phyloP scores from a whole-genome alignment of 2,113 vertebrate genomes.

The Hylia prasina region DNA sequence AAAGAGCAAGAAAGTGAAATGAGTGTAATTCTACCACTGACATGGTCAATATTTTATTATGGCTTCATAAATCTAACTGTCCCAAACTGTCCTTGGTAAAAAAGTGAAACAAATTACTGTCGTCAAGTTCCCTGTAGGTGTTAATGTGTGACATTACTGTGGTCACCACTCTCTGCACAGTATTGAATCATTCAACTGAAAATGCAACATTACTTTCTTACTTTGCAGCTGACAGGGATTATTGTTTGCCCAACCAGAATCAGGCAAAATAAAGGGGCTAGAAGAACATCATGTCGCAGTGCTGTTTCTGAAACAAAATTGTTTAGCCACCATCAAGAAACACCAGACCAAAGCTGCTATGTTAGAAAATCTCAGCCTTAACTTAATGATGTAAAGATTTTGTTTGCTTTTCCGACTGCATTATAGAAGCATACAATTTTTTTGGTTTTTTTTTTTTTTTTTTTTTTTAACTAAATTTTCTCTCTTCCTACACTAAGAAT shows the following conservation, averaged over 20 bases:
- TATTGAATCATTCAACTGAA: slow-evolving; percentile 29
- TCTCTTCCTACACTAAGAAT: background rate
- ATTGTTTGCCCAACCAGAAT: slow-evolving; percentile 33
- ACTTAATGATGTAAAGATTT: background rate
- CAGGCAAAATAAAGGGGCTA: background rate
- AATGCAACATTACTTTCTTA: background rate
- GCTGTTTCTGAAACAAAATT: background rate
- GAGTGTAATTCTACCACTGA: background rate
- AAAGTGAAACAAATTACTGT: slow-evolving; percentile 46
- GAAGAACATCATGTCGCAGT: background rate
- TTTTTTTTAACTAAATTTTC: background rate
- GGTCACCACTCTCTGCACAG: background rate
- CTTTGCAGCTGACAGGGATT: slow-evolving; percentile 2
- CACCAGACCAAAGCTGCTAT: background rate
- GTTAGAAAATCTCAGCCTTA: background rate
- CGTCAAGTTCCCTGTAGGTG: background rate
- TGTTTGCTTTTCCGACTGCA: background rate
- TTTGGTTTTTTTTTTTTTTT: too few species aligned
- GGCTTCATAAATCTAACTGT: slow-evolving; percentile 44
- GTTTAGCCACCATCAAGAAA: background rate
- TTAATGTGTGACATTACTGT: slow-evolving; percentile 31
- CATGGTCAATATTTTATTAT: slow-evolving; percentile 37
- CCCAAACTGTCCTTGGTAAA: slow-evolving; percentile 34
- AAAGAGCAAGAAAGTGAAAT: background rate
- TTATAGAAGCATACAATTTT: background rate